Conservation (phyloP, 2,113 vertebrate species). For the Toxotes jaculatrix region DNA sequence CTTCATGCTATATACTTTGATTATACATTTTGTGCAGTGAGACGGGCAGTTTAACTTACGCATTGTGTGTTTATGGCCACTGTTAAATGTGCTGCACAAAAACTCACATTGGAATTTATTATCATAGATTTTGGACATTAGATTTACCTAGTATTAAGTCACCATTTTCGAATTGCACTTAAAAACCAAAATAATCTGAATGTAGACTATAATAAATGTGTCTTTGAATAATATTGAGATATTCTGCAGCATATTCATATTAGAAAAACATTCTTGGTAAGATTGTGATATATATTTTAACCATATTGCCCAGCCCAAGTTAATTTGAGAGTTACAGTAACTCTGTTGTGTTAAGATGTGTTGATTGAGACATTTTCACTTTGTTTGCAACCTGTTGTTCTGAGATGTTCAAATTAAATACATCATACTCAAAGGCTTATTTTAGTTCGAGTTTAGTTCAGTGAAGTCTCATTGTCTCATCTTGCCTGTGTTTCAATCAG, state of each 20-base stretch:
- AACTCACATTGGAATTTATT: neutral
- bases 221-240: no score
- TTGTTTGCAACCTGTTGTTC: conserved; percentile 10
- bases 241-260: neutral
- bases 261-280: no score
- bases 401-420: conserved; percentile 17
- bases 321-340: neutral
- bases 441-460: conserved; percentile 1
- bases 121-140: no score
- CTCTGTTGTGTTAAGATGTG: no score
- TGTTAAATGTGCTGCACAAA: conserved; percentile 3
- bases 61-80: neutral
- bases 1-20: neutral
- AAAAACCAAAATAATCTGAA: no score
- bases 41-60: neutral
- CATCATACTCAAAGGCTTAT: neutral
- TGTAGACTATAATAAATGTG: neutral
- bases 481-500: neutral
- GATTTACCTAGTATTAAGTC: no score
- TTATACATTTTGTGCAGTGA: neutral
- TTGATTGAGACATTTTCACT: conserved; percentile 1
- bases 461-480: neutral
- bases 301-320: neutral
- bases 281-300: no score
- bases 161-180: no score